A percentile compares a stretch with the other conserved stretches of the same genome.
phyloP scores from a whole-genome alignment of 2,113 vertebrate species.

The Pogona vitticeps region DNA sequence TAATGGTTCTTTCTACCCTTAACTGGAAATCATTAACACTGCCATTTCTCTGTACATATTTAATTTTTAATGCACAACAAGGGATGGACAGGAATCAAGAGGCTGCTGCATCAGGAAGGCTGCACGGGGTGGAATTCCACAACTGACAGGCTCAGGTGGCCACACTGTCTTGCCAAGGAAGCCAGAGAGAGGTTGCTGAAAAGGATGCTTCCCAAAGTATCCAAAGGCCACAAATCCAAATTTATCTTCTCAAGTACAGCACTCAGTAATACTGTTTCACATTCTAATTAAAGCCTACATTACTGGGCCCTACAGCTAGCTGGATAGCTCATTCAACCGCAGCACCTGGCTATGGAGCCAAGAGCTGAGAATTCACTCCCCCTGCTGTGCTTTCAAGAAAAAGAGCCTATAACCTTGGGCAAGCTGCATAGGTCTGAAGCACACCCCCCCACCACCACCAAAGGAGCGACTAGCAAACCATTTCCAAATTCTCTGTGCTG shows the following conservation, averaged over 20 bases:
- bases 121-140: neutral
- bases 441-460: too few relatives aligned
- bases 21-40: slow-evolving; percentile 34
- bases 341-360: too few relatives aligned
- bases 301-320: too few relatives aligned
- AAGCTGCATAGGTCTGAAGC: too few relatives aligned
- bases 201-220: slow-evolving; percentile 15
- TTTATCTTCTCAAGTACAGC: slow-evolving; percentile 17
- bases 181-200: neutral
- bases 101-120: neutral
- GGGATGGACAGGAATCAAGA: slow-evolving; percentile 12
- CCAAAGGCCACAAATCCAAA: slow-evolving; percentile 34
- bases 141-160: neutral
- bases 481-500: too few relatives aligned
- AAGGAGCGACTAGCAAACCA: too few relatives aligned
- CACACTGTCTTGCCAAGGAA: neutral
- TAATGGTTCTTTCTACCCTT: slow-evolving; percentile 50
- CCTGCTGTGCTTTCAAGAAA: too few relatives aligned
- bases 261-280: neutral
- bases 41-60: slow-evolving; percentile 35
- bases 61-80: slow-evolving; percentile 12
- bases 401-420: too few relatives aligned
- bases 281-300: too few relatives aligned
- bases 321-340: too few relatives aligned
- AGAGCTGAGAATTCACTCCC: too few relatives aligned